phyloP scores from a whole-genome alignment of 2,113 vertebrate species.

The Sapajus apella region DNA sequence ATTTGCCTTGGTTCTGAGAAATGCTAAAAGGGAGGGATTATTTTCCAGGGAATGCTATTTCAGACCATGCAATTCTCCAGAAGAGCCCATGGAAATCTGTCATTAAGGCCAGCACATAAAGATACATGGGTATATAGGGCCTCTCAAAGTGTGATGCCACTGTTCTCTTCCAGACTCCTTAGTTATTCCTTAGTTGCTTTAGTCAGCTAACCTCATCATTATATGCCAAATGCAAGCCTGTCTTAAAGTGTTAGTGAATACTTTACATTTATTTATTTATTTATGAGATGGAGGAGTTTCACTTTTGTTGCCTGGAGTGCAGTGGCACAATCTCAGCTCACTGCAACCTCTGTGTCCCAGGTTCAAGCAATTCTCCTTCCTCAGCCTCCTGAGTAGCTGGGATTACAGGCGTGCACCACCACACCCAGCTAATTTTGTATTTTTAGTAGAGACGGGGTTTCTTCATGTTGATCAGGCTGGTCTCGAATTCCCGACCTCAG shows the following conservation, averaged over 20 bases:
- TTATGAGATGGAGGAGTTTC: no score
- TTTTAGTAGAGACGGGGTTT: no score
- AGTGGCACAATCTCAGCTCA: no score
- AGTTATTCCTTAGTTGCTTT: not conserved
- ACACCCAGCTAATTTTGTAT: no score
- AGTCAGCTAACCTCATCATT: not conserved
- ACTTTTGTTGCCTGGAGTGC: no score
- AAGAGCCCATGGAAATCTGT: not conserved
- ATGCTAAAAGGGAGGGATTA: not conserved
- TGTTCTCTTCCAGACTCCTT: not conserved
- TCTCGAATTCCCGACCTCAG: no score
- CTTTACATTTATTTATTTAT: not conserved
- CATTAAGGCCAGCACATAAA: not conserved
- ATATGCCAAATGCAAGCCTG: not conserved
- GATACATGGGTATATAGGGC: not conserved
- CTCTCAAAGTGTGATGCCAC: not conserved
- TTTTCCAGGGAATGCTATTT: not conserved
- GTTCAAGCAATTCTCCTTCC: no score
- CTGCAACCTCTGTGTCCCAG: no score
- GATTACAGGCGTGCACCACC: no score
- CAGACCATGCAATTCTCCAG: not conserved
- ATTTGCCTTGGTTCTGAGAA: slow-evolving; percentile 22
- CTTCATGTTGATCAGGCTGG: no score
- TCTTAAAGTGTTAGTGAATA: slow-evolving; percentile 39
- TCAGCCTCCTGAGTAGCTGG: no score